Evolutionary conservation across 1,140 invertebrate genomes (phyloP).

Genomic region (Drosophila neocordata): DNA sequence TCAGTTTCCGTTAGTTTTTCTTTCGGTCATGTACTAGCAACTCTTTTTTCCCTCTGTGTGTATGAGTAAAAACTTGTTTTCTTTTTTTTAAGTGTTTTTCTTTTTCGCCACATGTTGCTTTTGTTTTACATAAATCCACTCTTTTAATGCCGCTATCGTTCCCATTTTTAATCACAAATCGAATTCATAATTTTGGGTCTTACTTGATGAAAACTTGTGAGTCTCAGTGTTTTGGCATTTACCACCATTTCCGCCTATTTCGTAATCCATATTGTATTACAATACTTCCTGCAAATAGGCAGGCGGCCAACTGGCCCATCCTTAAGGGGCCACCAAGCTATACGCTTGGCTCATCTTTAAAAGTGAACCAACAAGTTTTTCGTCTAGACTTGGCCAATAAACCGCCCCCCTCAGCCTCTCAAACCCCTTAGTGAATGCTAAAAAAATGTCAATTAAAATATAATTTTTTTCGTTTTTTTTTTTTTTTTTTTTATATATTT

Average conservation of each 20-base stretch:
- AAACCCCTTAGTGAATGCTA: too few relatives aligned
- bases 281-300: slow-evolving; percentile 7
- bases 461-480: too few relatives aligned
- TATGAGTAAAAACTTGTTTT: background rate
- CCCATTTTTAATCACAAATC: background rate
- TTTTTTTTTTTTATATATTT: too few relatives aligned
- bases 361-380: slow-evolving; percentile 5
- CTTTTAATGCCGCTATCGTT: background rate
- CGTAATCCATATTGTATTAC: background rate
- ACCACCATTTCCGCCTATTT: slow-evolving; percentile 3
- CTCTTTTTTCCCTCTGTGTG: background rate
- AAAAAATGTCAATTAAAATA: background rate
- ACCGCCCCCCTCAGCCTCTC: too few relatives aligned
- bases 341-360: slow-evolving; percentile 1
- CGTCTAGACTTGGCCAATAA: background rate
- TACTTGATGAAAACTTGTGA: background rate
- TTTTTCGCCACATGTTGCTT: background rate
- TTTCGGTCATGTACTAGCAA: background rate
- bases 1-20: background rate
- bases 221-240: background rate
- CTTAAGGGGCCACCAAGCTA: background rate
- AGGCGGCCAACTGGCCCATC: background rate
- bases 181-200: slow-evolving; percentile 3
- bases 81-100: background rate
- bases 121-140: background rate